These are phyloP conservation scores for Indicator maculatus DNA, from an alignment of 2,113 vertebrate species.

Conservation along the genomic window DNA sequence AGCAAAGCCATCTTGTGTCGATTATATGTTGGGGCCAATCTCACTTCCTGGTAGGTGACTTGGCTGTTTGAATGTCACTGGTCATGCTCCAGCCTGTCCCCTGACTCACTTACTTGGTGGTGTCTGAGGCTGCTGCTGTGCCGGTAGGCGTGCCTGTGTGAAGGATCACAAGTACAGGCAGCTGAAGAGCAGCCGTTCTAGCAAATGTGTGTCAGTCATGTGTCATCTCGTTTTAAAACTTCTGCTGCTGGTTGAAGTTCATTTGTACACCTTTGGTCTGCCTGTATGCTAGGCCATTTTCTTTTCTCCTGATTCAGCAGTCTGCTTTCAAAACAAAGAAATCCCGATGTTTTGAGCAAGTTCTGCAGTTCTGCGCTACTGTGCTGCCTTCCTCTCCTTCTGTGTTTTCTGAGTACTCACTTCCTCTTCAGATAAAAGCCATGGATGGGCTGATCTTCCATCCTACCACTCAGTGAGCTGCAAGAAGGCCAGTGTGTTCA, in stretches of 20 bases:
- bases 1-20: not conserved
- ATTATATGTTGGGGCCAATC: rapidly evolving
- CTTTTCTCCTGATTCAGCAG: not conserved
- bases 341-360: not conserved
- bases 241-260: not conserved
- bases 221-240: not conserved
- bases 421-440: not conserved
- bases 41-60: not conserved
- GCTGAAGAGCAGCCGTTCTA: not conserved
- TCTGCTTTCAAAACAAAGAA: not conserved
- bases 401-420: rapidly evolving
- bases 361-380: not conserved
- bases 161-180: rapidly evolving
- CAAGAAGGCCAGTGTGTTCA: rapidly evolving
- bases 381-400: not conserved
- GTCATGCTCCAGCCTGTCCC: rapidly evolving
- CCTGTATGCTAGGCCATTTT: not conserved
- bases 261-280: not conserved
- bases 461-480: not conserved
- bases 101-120: rapidly evolving
- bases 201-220: rapidly evolving
- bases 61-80: not conserved
- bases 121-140: not conserved
- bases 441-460: rapidly evolving
- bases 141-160: rapidly evolving